Evolutionary conservation across 2,113 vertebrate species (phyloP), one percentile per base, ranked within the genome.

Genomic region (Pluvialis apricaria): DNA sequence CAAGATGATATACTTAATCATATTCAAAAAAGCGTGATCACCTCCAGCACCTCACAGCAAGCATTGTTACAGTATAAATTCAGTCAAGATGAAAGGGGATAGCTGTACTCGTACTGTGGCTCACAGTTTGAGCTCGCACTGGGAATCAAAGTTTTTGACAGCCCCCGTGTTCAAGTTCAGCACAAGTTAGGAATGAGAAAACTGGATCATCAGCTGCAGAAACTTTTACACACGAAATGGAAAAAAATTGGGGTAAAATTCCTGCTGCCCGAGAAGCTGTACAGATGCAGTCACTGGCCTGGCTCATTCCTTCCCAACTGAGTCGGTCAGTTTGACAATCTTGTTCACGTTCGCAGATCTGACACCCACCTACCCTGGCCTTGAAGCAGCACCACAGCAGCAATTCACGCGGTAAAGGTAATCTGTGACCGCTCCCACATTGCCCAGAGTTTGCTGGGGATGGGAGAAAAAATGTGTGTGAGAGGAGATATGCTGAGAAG

Each of bases 21-120:
- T 72, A 94, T 92, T 92, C 84, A 76, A 38, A 94, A 86, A 86
- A 92, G 82, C 10, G 2, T 28, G 40, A 80, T 77, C 92, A 94
- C 92, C 96, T 95, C 84, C 81, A 70, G 92, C 96, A 71, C 91
- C 94, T 95, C 86, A 36, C 92, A 92, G 92, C 91, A 49, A 91
- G 95, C 1, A 7, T 51, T 61, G 88, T 57, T 21, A 19, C 77
- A 13, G 52, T 3, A 36, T 13, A 47, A 31, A 57, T 8, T 38
- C 86, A 16, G 54, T 3, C 78, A 49, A 61, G 81, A 70, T 14
- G 1, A 58, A 77, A 87, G 40, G 38, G 68, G 79, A 42, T 77
- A 54, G 49, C 92, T 72, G 58, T 29, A 34, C 62, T 49, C 75
- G 81, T 47, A 4, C 55, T 75, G 17, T 65, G 81, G 26, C 86